These are phyloP conservation scores for Stratiolaelaps scimitus DNA, from an alignment of 1,140 invertebrate genomes.

Conservation along the genomic window DNA sequence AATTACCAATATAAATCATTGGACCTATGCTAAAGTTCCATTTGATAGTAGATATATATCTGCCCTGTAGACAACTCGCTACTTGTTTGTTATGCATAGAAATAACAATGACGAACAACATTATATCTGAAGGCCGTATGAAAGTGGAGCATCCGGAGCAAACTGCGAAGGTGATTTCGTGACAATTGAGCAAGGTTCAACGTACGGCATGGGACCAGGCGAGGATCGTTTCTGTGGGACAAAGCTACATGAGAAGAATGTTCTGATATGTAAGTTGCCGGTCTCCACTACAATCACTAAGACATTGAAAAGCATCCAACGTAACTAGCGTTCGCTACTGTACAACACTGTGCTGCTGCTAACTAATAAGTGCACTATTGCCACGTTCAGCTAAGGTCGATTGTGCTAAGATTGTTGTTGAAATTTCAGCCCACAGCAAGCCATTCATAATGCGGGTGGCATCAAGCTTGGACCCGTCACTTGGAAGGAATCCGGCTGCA, in stretches of 20 bases:
- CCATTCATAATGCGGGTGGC: slow-evolving; percentile 36
- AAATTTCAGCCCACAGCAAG: slow-evolving; percentile 35
- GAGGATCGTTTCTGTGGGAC: slow-evolving; percentile 37
- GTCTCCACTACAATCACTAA: neutral
- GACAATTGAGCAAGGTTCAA: slow-evolving; percentile 61
- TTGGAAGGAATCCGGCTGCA: slow-evolving; percentile 24
- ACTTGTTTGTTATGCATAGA: neutral
- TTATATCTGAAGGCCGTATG: slow-evolving; percentile 28
- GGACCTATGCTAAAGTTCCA: neutral
- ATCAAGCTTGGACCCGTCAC: slow-evolving; percentile 36
- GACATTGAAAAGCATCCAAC: neutral
- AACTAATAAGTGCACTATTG: neutral
- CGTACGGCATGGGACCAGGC: slow-evolving; percentile 35
- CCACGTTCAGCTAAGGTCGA: neutral
- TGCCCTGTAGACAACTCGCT: neutral
- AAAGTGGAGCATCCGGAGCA: slow-evolving; percentile 40
- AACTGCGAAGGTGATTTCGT: slow-evolving; percentile 79
- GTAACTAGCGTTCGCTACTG: neutral
- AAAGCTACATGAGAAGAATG: slow-evolving; percentile 35
- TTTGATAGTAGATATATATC: neutral
- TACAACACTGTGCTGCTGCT: neutral
- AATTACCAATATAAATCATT: neutral
- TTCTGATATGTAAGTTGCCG: slow-evolving; percentile 36
- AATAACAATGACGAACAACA: no score
- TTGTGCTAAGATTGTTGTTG: slow-evolving; percentile 28